Percentiles rank a stretch among this genome's conserved stretches.
Evolutionary conservation across 2,113 vertebrate species (phyloP).

Genomic region (Crocuta crocuta): DNA sequence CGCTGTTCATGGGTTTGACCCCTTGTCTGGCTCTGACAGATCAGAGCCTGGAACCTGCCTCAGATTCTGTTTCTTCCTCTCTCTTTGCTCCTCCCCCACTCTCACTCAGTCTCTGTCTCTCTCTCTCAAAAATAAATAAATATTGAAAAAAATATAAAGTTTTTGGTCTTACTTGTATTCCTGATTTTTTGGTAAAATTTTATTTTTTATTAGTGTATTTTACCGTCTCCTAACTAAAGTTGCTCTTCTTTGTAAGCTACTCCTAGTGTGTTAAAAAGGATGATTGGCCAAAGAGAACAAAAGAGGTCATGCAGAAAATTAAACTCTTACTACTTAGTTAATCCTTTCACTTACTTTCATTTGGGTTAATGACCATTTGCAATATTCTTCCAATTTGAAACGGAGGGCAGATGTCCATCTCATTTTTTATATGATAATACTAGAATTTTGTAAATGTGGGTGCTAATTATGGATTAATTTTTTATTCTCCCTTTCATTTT

Average conservation of each 20-base stretch:
- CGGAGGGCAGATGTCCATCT: not conserved
- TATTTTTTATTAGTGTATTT: not conserved
- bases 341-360: not conserved
- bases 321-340: not conserved
- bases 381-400: not conserved
- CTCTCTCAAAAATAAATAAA: too few species aligned
- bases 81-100: too few species aligned
- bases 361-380: not conserved
- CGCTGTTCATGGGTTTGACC: too few species aligned
- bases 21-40: too few species aligned
- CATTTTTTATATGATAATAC: not conserved
- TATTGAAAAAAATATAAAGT: too few species aligned
- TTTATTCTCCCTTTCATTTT: slow-evolving; percentile 69
- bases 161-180: not conserved
- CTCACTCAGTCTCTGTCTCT: too few species aligned
- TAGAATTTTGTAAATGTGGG: not conserved
- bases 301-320: not conserved
- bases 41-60: too few species aligned
- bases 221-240: not conserved
- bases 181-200: not conserved
- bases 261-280: not conserved
- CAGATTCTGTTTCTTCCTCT: too few species aligned
- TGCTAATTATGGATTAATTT: not conserved
- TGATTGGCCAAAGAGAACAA: not conserved
- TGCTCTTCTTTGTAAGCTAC: not conserved